Evolutionary conservation across 2,888 invertebrate species (phyloP), one percentile per base, ranked within the genome.

Genomic region (Oscheius sp.): DNA sequence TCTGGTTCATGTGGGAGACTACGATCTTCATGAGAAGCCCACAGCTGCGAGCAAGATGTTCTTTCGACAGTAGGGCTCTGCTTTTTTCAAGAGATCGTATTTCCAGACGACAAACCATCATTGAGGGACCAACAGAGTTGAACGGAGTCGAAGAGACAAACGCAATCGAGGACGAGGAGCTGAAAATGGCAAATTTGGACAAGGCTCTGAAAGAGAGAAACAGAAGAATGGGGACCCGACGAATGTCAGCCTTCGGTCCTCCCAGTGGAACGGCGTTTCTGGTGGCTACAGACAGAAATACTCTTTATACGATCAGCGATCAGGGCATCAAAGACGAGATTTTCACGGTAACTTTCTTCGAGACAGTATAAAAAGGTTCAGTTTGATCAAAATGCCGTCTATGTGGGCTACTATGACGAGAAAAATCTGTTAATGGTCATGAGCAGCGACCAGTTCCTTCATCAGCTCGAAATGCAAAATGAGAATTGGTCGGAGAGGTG

Each of bases 181-280:
- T 55, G 37, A 55, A 68, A 37, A 47, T 70, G 58, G 42, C 37
- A 2, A 48, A 70, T 35, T 48, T 70, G 11, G 59, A 70, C 35
- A 59, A 70, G 33, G 70, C 70, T 33, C 29, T 70, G 57, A 70
- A 70, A 47, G 70, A 70, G 58, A 58, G 70, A 21, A 58, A 70
- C 50, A 32, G 70, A 70, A 70, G 47, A 59, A 57, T 70, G 10
- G 70, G 70, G 5, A 57, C 59, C 1, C 42, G 70, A 10, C 11
- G 59, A 37, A 21, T 33, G 2, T 58, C 55, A 33, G 29, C 48
- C 21, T 29, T 59, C 33, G 58, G 70, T 21, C 48, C 70, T 29
- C 58, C 70, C 7, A 37, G 42, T 32, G 73, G 73, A 11, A 73
- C 62, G 13, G 65, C 55, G 1, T 73, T 73, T n/a, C 63, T 73